Conservation (phyloP, 2,113 vertebrate genomes). For the Salminus brasiliensis region DNA sequence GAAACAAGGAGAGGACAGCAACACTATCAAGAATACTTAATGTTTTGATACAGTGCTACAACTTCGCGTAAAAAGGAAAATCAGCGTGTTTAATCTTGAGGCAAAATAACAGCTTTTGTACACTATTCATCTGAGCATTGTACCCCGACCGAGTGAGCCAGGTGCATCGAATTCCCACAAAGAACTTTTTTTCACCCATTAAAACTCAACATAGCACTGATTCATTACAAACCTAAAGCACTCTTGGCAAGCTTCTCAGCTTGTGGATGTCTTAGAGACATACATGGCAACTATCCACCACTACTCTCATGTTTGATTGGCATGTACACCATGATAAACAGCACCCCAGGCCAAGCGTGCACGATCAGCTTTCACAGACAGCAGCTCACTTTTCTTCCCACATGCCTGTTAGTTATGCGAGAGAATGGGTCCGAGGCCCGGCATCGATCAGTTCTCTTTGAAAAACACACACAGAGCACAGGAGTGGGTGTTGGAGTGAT, state of each 20-base stretch:
- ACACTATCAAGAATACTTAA: no score
- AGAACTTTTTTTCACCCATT: no score
- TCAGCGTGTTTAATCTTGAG: no score
- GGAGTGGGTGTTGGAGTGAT: background rate
- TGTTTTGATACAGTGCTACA: no score
- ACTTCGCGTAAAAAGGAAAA: no score
- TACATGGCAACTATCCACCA: background rate
- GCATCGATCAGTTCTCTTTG: constrained; percentile 18
- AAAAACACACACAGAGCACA: background rate
- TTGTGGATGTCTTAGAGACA: background rate
- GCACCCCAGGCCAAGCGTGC: constrained; percentile 12
- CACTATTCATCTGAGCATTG: no score
- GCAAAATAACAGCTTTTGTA: no score
- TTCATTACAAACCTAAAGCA: background rate
- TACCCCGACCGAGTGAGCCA: no score
- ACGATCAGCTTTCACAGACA: constrained; percentile 6
- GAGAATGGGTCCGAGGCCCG: background rate
- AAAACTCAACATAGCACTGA: background rate
- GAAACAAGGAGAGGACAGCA: no score
- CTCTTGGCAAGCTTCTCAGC: background rate
- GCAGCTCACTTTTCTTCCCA: constrained; percentile 9
- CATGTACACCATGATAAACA: constrained; percentile 14
- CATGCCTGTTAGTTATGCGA: constrained; percentile 1
- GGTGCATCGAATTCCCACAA: no score
- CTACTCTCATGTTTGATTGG: constrained; percentile 11